These are phyloP conservation scores for Coptodon rendalli DNA, from an alignment of 2,113 vertebrate species.

Conservation along the genomic window DNA sequence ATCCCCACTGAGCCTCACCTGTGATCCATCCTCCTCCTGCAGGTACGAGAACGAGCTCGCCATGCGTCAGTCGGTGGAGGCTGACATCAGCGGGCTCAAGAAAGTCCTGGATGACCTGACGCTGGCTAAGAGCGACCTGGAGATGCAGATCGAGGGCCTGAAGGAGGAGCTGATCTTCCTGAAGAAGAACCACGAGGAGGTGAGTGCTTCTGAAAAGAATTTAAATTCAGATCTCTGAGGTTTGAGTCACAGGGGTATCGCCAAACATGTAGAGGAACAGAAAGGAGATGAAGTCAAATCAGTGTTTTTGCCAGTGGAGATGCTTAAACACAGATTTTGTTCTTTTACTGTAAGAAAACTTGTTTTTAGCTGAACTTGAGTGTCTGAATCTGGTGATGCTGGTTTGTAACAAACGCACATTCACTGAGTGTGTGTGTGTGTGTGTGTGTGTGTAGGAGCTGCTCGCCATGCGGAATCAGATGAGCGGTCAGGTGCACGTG, in stretches of 20 bases:
- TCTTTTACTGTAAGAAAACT: not conserved
- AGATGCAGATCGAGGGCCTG: conserved; percentile 60
- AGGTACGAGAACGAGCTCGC: conserved; percentile 81
- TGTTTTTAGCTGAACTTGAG: not conserved
- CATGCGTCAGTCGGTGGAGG: conserved; percentile 79
- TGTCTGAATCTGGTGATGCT: no score
- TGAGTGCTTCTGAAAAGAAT: not conserved
- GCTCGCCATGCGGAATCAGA: conserved; percentile 17
- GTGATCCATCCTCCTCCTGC: not conserved
- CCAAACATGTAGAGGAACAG: no score
- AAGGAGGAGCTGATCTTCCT: conserved; percentile 64
- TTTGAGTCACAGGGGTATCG: not conserved
- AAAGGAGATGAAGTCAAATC: not conserved
- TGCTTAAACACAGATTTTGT: not conserved
- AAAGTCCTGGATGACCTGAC: conserved; percentile 71
- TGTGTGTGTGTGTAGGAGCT: conserved; percentile 50
- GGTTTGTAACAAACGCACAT: no score
- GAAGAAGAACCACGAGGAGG: conserved; percentile 72
- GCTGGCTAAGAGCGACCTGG: conserved; percentile 59
- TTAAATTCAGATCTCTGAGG: not conserved
- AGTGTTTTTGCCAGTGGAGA: not conserved
- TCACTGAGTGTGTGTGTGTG: not conserved
- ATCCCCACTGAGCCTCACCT: not conserved
- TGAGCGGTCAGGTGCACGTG: conserved; percentile 69
- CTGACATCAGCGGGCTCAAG: conserved; percentile 75